phyloP scores from a whole-genome alignment of 2,888 invertebrate genomes.

The Caenorhabditis sp. region DNA sequence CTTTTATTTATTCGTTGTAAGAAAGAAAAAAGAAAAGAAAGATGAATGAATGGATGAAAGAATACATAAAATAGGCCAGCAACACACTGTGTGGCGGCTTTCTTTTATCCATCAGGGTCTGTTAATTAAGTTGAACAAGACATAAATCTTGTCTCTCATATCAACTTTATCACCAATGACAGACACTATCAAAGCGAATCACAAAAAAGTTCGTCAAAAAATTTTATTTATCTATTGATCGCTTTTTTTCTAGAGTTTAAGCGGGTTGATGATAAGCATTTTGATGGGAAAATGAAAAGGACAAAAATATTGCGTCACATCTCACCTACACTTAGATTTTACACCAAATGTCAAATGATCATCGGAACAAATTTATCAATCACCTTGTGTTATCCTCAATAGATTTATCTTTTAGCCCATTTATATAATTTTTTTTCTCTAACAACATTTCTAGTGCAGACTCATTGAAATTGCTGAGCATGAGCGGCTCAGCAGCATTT shows the following conservation, averaged over 20 bases:
- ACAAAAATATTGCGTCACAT: too few relatives aligned
- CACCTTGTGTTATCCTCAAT: too few relatives aligned
- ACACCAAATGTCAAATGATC: too few relatives aligned
- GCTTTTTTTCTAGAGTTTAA: neutral
- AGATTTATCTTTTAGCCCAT: too few relatives aligned
- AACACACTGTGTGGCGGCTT: neutral
- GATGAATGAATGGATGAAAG: neutral
- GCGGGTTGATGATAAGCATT: too few relatives aligned
- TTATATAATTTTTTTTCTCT: neutral
- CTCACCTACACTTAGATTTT: too few relatives aligned
- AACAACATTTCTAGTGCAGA: neutral
- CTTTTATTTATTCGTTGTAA: neutral
- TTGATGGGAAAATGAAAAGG: too few relatives aligned
- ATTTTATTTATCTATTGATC: neutral
- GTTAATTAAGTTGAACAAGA: conserved; percentile 16
- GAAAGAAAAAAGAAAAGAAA: neutral
- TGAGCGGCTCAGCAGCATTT: too few relatives aligned
- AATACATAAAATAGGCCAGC: neutral
- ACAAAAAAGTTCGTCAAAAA: neutral
- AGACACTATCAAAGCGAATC: neutral
- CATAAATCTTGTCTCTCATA: conserved; percentile 21
- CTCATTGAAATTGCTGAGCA: too few relatives aligned
- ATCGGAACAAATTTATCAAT: too few relatives aligned
- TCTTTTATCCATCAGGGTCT: neutral
- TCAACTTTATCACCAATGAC: neutral